Base-by-base conservation (phyloP, 2,797 vertebrate species). In the Ara ararauna region DNA sequence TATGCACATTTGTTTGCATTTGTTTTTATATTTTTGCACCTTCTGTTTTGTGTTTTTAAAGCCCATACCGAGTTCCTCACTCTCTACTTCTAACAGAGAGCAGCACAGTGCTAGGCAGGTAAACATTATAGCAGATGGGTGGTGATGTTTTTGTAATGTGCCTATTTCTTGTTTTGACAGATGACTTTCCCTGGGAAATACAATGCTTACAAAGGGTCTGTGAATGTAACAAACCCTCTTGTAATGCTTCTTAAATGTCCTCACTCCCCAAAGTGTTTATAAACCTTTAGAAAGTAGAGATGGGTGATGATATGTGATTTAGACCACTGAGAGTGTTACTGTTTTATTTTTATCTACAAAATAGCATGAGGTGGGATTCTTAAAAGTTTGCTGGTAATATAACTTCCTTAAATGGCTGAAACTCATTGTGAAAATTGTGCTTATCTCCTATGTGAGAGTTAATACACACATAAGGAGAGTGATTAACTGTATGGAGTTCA, bases 81-180 rank as follows among this genome's bases (percentile, higher is more conserved):
- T 98, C 96, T 97, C 97, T 78, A 21, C 96, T 95, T 97, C 97
- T 68, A 97, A 97, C 97, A 98, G 97, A 97, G 98, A 98, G 64
- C 95, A 85, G 29, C 96, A 96, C 79, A 73, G 87, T 90, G 91
- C 94, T 97, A 97, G 97, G 97, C 97, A 98, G 97, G 96, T 98
- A 97, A 98, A 98, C 21, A 72, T 95, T 26, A 22, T 8, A 82
- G 79, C 48, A 83, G 64, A 75, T 68, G 73, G 34, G 18, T 94
- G 51, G 50, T 91, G 68, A 24, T 91, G 61, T 42, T 93, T 72
- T 71, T 61, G 34, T 95, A 73, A 36, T 0, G 16, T 96, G 62
- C 36, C 14, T 89, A 38, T 19, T 90, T 67, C 65, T 92, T 89
- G 42, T 96, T 75, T 87, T 65, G 81, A 34, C 32, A 72, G 38